Evolutionary conservation across 1,140 invertebrate genomes (phyloP).

Genomic region (Grapholita molesta): DNA sequence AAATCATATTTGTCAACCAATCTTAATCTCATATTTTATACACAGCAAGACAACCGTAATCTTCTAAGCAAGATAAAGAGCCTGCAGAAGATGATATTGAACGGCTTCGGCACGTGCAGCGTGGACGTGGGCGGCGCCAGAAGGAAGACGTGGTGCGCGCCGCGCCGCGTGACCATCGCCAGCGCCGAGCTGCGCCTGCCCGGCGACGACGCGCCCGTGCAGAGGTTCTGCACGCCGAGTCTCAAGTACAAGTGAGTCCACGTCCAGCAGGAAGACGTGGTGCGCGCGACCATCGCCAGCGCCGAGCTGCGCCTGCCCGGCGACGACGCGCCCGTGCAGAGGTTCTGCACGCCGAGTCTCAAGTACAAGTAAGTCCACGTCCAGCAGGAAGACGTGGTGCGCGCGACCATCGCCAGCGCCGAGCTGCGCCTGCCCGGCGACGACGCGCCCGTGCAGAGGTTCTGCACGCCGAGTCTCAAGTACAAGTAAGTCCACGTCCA

Average conservation of each 20-base stretch:
- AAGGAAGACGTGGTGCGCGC: conserved; percentile 46
- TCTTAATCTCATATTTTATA: no score
- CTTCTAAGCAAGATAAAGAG: conserved; percentile 59
- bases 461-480: not conserved
- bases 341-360: not conserved
- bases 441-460: not conserved
- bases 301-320: not conserved
- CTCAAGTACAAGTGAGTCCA: conserved; percentile 62
- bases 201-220: conserved; percentile 31
- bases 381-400: conserved; percentile 44
- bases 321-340: not conserved
- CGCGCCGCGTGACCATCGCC: conserved; percentile 54
- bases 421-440: not conserved
- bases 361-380: not conserved
- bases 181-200: conserved; percentile 52
- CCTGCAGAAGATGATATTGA: conserved; percentile 59
- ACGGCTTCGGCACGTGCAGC: conserved; percentile 49
- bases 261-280: conserved; percentile 42
- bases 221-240: conserved; percentile 56
- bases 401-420: conserved; percentile 54
- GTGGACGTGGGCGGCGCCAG: conserved; percentile 37
- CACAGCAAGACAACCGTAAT: conserved; percentile 62
- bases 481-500: conserved; percentile 1
- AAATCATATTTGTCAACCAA: no score
- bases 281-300: conserved; percentile 56